These are phyloP conservation scores for Antheraea assamensis DNA, from an alignment of 2,888 invertebrate species.

Conservation along the genomic window DNA sequence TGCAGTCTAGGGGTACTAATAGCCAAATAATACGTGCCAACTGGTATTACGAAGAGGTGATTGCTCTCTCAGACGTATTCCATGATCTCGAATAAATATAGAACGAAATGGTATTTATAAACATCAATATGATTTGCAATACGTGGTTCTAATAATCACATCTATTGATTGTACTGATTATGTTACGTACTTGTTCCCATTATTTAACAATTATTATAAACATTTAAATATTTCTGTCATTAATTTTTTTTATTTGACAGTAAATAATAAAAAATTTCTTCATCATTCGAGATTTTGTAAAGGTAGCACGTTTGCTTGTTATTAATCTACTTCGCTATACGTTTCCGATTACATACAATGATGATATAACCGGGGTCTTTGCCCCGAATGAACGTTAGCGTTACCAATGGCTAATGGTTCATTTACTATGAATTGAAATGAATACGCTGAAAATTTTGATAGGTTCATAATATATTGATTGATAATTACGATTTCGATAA, in stretches of 20 bases:
- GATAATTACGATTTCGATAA: background rate
- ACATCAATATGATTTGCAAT: slow-evolving; percentile 33
- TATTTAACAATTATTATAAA: background rate
- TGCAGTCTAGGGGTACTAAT: slow-evolving; percentile 22
- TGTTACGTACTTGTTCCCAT: no score
- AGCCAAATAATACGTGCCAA: slow-evolving; percentile 31
- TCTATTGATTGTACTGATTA: no score
- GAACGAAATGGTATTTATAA: slow-evolving; percentile 44
- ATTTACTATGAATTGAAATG: background rate
- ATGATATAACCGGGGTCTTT: slow-evolving; percentile 7
- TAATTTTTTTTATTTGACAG: background rate
- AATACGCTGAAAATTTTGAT: background rate
- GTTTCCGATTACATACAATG: slow-evolving; percentile 7
- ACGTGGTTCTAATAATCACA: slow-evolving; percentile 39
- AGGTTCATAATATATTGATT: background rate
- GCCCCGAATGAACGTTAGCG: background rate
- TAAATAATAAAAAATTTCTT: background rate
- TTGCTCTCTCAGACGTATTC: slow-evolving; percentile 38
- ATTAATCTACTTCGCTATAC: slow-evolving; percentile 1
- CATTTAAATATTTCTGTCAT: background rate
- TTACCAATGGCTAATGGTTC: background rate
- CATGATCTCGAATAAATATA: slow-evolving; percentile 30
- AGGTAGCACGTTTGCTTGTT: background rate
- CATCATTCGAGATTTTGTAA: background rate
- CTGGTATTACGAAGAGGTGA: slow-evolving; percentile 37